Conservation (phyloP, 2,797 vertebrate genomes). For the Rhynchonycteris naso region DNA sequence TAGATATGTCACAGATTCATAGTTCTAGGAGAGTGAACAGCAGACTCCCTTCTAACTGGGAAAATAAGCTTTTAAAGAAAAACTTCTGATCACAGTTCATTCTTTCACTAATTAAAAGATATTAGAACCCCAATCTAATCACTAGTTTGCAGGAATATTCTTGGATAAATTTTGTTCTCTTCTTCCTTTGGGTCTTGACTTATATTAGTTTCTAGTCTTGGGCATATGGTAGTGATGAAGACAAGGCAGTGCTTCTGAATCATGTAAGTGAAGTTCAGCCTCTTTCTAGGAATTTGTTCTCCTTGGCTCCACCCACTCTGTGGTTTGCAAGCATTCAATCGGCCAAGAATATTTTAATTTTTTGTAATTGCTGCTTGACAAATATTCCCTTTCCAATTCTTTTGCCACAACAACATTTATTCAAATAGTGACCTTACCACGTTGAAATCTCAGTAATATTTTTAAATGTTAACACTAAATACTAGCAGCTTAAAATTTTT, state of each 20-base stretch:
- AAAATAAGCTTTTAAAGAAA: neutral
- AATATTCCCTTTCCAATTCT: conserved; percentile 1
- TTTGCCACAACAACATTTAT: conserved; percentile 22
- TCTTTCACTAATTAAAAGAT: conserved; percentile 1
- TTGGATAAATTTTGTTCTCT: neutral
- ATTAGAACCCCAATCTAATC: neutral
- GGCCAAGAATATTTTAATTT: neutral
- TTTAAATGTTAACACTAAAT: conserved; percentile 16
- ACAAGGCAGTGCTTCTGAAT: neutral
- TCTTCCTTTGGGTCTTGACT: neutral
- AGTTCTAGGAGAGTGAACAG: neutral
- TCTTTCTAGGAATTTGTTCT: conserved; percentile 41
- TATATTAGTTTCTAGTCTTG: neutral
- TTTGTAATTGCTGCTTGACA: conserved; percentile 46
- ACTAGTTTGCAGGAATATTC: neutral
- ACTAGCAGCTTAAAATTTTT: conserved; percentile 40
- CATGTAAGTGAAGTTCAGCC: neutral
- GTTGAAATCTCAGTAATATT: conserved; percentile 53
- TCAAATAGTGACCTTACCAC: conserved; percentile 40
- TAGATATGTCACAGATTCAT: neutral
- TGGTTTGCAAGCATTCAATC: neutral
- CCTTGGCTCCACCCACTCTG: neutral
- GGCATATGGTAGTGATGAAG: neutral
- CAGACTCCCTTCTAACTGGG: neutral
- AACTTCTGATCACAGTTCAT: neutral